These are phyloP conservation scores for Phallusia fumigata DNA, from an alignment of 23 tunicate species.

Conservation along the genomic window DNA sequence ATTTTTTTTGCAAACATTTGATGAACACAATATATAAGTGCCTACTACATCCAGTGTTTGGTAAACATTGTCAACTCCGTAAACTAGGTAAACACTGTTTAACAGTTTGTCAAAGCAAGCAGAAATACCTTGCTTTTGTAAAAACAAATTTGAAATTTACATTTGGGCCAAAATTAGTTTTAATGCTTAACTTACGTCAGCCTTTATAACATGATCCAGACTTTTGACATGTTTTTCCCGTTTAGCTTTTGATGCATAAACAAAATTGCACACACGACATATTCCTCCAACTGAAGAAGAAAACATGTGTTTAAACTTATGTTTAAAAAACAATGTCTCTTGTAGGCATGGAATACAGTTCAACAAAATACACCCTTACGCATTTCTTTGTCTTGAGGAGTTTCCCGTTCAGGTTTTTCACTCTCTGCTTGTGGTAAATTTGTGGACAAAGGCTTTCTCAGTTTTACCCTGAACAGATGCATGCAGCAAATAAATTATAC, in stretches of 20 bases:
- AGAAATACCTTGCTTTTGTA: no score
- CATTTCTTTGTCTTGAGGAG: background rate
- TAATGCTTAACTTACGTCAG: conserved; percentile 32
- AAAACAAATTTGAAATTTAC: no score
- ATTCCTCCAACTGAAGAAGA: conserved; percentile 28
- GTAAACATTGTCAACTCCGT: no score
- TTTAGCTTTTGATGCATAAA: conserved; percentile 38
- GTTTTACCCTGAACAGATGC: background rate
- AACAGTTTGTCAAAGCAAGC: no score
- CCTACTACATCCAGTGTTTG: no score
- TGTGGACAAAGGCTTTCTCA: background rate
- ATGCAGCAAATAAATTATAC: background rate
- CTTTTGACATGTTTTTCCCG: conserved; percentile 29
- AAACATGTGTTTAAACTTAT: background rate
- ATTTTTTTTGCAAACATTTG: no score
- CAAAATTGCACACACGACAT: conserved; percentile 45
- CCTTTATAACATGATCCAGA: conserved; percentile 38
- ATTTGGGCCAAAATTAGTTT: no score
- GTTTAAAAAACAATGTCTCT: background rate
- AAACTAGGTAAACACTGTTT: no score
- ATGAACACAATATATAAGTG: no score
- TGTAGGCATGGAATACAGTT: no score
- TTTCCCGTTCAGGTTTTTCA: background rate
- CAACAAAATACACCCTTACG: background rate
- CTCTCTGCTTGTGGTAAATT: background rate